Evolutionary conservation across 1,140 invertebrate species (phyloP).

Genomic region (Sesamia nonagrioides): DNA sequence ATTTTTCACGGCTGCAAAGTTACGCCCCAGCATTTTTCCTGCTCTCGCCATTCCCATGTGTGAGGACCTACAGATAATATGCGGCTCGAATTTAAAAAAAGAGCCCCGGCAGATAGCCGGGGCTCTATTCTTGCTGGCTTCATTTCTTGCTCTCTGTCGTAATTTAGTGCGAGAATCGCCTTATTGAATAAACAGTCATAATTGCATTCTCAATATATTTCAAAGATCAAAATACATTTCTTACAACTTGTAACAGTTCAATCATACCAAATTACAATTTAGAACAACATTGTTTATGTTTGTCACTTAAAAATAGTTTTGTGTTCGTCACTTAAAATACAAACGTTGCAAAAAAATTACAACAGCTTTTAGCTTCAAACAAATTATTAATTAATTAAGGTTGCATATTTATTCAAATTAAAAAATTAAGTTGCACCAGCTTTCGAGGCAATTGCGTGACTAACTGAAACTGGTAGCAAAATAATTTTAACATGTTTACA

Average conservation of each 20-base stretch:
- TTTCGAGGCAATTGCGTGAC: conserved; percentile 9
- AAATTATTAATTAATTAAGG: conserved; percentile 56
- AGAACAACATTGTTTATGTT: conserved; percentile 60
- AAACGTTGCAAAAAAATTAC: conserved; percentile 78
- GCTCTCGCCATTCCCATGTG: too few relatives aligned
- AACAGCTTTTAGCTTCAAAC: conserved; percentile 78
- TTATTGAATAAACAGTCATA: conserved; percentile 66
- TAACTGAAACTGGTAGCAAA: conserved; percentile 58
- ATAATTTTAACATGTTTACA: conserved; percentile 61
- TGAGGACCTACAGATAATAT: too few relatives aligned
- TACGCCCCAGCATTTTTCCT: too few relatives aligned
- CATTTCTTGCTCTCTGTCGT: too few relatives aligned
- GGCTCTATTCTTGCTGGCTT: too few relatives aligned
- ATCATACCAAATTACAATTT: conserved; percentile 84
- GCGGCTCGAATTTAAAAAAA: too few relatives aligned
- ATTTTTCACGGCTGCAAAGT: too few relatives aligned
- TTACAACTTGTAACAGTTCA: conserved; percentile 84
- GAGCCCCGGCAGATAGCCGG: too few relatives aligned
- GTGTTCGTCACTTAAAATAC: conserved; percentile 77
- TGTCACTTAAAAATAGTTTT: conserved; percentile 78
- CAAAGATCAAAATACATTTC: conserved; percentile 87
- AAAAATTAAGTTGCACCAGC: conserved; percentile 68
- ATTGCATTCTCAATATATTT: conserved; percentile 83
- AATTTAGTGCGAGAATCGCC: too few relatives aligned
- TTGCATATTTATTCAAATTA: conserved; percentile 57